A percentile compares a stretch with the other conserved stretches of the same genome.
Conservation (phyloP, 2,888 invertebrate species). For the Gastrophysa polygoni region DNA sequence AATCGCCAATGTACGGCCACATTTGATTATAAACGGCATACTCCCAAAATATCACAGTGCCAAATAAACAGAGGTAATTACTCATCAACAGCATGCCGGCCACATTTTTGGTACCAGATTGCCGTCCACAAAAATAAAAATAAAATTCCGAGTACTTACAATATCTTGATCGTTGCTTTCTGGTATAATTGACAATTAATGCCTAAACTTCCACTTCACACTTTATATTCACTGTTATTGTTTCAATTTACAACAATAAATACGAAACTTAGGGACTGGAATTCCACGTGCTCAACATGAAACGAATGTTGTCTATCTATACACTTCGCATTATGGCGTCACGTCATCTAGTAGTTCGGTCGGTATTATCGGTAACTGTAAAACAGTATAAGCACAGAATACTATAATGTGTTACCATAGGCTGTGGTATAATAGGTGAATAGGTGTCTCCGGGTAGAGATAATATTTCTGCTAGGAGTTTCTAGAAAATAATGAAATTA, state of each 20-base stretch:
- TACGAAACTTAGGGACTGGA: slow-evolving; percentile 33
- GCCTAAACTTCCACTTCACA: slow-evolving; percentile 32
- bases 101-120: slow-evolving; percentile 42
- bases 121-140: slow-evolving; percentile 27
- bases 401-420: no score
- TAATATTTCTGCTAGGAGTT: no score
- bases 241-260: slow-evolving; percentile 37
- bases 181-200: slow-evolving; percentile 25
- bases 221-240: slow-evolving; percentile 33
- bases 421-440: no score
- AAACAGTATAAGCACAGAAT: no score
- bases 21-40: background rate
- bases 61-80: slow-evolving; percentile 24
- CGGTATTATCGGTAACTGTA: slow-evolving; percentile 34
- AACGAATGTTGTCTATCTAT: slow-evolving; percentile 67
- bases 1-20: no score
- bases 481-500: no score
- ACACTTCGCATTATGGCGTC: slow-evolving; percentile 67
- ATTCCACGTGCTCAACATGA: slow-evolving; percentile 69
- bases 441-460: no score
- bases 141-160: slow-evolving; percentile 45
- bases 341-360: slow-evolving; percentile 55
- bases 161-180: slow-evolving; percentile 36
- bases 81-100: slow-evolving; percentile 43
- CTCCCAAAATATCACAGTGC: slow-evolving; percentile 18